Evolutionary conservation across 2,113 vertebrate genomes (phyloP).

Genomic region (Beaufortia kweichowensis): DNA sequence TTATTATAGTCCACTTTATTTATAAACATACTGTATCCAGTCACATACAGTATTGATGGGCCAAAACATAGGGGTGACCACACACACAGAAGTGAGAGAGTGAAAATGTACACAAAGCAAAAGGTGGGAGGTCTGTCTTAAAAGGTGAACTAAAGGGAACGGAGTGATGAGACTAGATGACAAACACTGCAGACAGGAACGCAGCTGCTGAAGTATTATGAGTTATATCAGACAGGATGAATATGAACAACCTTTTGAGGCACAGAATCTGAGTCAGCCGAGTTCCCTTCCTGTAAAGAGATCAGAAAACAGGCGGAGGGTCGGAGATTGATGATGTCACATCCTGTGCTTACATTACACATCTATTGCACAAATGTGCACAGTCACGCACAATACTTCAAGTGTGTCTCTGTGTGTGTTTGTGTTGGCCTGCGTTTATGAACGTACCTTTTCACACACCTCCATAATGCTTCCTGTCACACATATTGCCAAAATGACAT

Average conservation of each 20-base stretch:
- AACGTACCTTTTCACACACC: constrained; percentile 5
- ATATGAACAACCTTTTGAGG: constrained; percentile 71
- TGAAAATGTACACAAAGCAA: constrained; percentile 6
- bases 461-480: not conserved
- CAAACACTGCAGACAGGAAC: constrained; percentile 29
- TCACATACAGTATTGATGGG: constrained; percentile 39
- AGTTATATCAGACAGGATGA: not conserved
- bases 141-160: not conserved
- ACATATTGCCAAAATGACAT: not conserved
- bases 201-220: constrained; percentile 3
- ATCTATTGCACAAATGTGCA: constrained; percentile 19
- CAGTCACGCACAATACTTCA: not conserved
- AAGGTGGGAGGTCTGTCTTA: not conserved
- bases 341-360: constrained; percentile 22
- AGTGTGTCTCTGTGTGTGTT: not conserved
- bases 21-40: not conserved
- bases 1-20: not conserved
- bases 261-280: constrained; percentile 61
- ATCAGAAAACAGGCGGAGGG: constrained; percentile 51
- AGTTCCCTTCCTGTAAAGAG: constrained; percentile 68
- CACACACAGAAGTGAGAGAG: constrained; percentile 17
- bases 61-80: constrained; percentile 42
- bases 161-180: not conserved
- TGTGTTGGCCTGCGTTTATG: not conserved
- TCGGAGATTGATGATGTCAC: constrained; percentile 39